Evolutionary conservation across 2,113 vertebrate genomes (phyloP).

Genomic region (Macrotus californicus): DNA sequence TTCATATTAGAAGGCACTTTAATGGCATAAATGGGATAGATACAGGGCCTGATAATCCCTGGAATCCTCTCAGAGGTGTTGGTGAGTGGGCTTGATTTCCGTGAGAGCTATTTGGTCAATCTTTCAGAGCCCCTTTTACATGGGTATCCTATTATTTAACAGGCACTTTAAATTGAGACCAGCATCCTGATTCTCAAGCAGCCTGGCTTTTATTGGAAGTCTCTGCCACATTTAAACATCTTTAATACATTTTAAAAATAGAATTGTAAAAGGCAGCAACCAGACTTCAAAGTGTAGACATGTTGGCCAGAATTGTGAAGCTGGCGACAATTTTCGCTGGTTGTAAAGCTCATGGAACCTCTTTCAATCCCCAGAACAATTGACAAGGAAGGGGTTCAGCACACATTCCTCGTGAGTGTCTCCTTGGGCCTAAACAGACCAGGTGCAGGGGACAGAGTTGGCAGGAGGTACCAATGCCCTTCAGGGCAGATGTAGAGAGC

Average conservation of each 20-base stretch:
- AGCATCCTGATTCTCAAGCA: constrained; percentile 85
- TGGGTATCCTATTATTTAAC: constrained; percentile 84
- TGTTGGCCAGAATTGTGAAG: constrained; percentile 79
- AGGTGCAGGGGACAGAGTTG: not conserved
- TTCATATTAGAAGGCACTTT: constrained; percentile 46
- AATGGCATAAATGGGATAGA: constrained; percentile 29
- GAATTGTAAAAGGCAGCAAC: constrained; percentile 85
- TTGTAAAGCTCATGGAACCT: constrained; percentile 79
- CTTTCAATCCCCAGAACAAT: constrained; percentile 61
- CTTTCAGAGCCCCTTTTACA: constrained; percentile 78
- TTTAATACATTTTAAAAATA: constrained; percentile 89
- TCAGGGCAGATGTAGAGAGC: not conserved
- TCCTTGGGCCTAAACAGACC: not conserved
- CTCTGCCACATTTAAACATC: constrained; percentile 86
- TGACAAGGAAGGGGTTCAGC: constrained; percentile 36
- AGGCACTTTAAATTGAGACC: constrained; percentile 85
- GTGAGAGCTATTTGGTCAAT: constrained; percentile 73
- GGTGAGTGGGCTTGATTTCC: constrained; percentile 68
- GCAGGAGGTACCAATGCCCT: not conserved
- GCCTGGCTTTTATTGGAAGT: constrained; percentile 83
- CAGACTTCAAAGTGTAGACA: constrained; percentile 84
- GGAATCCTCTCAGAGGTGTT: constrained; percentile 62
- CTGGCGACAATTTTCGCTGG: constrained; percentile 83
- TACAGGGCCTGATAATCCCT: constrained; percentile 42
- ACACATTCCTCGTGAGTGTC: constrained; percentile 32